Conservation (phyloP, 2,797 vertebrate genomes). For the Siniperca obscura region DNA sequence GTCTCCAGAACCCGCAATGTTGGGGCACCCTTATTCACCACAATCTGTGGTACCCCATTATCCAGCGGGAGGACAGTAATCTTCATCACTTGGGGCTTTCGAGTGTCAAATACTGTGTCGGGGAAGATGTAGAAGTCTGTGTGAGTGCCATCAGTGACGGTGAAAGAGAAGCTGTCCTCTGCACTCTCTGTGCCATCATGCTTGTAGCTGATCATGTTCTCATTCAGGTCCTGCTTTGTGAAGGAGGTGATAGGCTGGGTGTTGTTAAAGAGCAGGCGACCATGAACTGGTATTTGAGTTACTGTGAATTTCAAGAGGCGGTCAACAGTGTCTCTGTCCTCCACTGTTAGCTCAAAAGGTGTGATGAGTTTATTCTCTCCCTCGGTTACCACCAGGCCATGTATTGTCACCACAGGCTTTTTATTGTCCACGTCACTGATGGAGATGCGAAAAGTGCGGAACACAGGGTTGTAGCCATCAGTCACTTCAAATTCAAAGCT, state of each 20-base stretch:
- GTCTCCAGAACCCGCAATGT: conserved; percentile 87
- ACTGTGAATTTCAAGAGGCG: conserved; percentile 89
- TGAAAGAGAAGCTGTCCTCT: conserved; percentile 96
- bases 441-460: conserved; percentile 95
- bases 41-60: conserved; percentile 91
- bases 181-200: conserved; percentile 92
- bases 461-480: conserved; percentile 95
- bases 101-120: conserved; percentile 92
- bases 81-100: conserved; percentile 92
- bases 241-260: conserved; percentile 87
- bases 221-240: conserved; percentile 96
- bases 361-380: conserved; percentile 94
- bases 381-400: conserved; percentile 89
- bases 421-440: conserved; percentile 97
- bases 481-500: conserved; percentile 99
- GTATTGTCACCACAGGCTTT: conserved; percentile 93
- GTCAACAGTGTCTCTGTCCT: conserved; percentile 95
- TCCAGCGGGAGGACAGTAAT: conserved; percentile 91
- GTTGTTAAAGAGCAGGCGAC: conserved; percentile 92
- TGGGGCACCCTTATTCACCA: conserved; percentile 92
- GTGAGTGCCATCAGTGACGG: conserved; percentile 95
- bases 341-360: conserved; percentile 94
- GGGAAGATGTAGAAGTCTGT: conserved; percentile 96
- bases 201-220: conserved; percentile 96
- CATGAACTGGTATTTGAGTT: conserved; percentile 92